Evolutionary conservation across 2,113 vertebrate genomes (phyloP).

Genomic region (Procavia capensis): DNA sequence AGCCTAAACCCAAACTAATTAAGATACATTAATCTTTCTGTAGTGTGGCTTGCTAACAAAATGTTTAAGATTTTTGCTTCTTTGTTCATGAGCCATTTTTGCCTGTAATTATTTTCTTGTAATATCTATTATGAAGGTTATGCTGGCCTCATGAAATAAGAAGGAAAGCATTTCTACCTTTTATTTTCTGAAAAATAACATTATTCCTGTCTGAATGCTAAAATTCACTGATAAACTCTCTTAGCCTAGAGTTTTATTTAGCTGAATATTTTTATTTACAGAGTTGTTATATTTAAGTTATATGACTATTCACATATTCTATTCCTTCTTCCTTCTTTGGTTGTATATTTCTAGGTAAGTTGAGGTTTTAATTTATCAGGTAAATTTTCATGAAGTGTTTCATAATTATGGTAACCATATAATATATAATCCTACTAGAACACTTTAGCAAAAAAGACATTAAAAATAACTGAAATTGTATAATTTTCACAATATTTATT

Average conservation of each 20-base stretch:
- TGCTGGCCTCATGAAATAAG: conserved; percentile 24
- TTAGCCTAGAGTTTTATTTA: not conserved
- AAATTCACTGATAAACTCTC: not conserved
- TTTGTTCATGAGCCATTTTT: not conserved
- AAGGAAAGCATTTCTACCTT: not conserved
- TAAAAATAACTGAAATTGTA: not conserved
- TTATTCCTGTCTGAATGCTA: not conserved
- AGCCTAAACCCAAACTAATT: not conserved
- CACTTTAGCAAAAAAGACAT: not conserved
- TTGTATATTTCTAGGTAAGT: conserved; percentile 24
- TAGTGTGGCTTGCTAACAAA: not conserved
- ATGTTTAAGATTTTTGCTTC: not conserved
- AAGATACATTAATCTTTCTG: not conserved
- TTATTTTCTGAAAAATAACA: not conserved
- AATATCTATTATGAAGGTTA: not conserved
- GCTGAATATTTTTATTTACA: not conserved
- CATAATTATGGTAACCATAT: not conserved
- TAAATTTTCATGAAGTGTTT: conserved; percentile 18
- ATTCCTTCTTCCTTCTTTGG: not conserved
- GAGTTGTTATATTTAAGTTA: not conserved
- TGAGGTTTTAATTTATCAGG: not conserved
- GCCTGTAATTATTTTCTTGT: not conserved
- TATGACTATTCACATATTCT: not conserved
- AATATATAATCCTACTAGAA: not conserved
- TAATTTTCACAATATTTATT: conserved; percentile 32